phyloP scores from a whole-genome alignment of 2,888 invertebrate species.

The Phaedon cochleariae region DNA sequence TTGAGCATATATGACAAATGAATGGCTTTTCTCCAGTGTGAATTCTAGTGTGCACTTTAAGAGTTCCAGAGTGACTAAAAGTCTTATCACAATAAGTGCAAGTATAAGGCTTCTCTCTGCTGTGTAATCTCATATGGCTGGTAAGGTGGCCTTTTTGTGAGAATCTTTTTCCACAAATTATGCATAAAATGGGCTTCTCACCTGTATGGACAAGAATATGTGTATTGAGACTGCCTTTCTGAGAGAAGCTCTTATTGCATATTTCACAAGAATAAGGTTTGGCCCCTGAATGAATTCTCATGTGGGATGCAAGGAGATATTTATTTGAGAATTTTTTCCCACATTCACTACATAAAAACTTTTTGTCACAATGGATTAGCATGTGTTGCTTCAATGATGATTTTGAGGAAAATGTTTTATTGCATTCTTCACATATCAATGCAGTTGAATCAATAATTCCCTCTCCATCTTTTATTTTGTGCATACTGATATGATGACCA shows the following conservation, averaged over 20 bases:
- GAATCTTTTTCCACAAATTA: conserved; percentile 36
- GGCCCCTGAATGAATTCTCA: conserved; percentile 32
- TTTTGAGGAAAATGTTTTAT: conserved; percentile 21
- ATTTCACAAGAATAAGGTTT: conserved; percentile 35
- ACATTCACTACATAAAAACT: conserved; percentile 36
- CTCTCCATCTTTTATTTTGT: conserved; percentile 28
- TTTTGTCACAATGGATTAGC: conserved; percentile 29
- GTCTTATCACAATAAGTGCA: conserved; percentile 28
- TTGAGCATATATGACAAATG: conserved; percentile 28
- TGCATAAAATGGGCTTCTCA: conserved; percentile 33
- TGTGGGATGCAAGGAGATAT: conserved; percentile 25
- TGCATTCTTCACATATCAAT: conserved; percentile 24
- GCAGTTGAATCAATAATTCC: conserved; percentile 6
- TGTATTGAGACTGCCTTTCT: conserved; percentile 23
- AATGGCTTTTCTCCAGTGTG: conserved; percentile 36
- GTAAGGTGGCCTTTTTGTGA: conserved; percentile 38
- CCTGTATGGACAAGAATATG: conserved; percentile 34
- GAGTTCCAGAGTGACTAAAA: conserved; percentile 31
- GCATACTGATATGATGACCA: conserved; percentile 35
- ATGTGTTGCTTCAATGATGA: conserved; percentile 28
- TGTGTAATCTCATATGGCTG: conserved; percentile 38
- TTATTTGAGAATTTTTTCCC: conserved; percentile 34
- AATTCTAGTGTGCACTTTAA: conserved; percentile 33
- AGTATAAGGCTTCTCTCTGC: conserved; percentile 28
- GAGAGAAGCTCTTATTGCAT: conserved; percentile 28